Base-by-base conservation (phyloP, 2,113 vertebrate species). In the Tympanuchus pallidicinctus region DNA sequence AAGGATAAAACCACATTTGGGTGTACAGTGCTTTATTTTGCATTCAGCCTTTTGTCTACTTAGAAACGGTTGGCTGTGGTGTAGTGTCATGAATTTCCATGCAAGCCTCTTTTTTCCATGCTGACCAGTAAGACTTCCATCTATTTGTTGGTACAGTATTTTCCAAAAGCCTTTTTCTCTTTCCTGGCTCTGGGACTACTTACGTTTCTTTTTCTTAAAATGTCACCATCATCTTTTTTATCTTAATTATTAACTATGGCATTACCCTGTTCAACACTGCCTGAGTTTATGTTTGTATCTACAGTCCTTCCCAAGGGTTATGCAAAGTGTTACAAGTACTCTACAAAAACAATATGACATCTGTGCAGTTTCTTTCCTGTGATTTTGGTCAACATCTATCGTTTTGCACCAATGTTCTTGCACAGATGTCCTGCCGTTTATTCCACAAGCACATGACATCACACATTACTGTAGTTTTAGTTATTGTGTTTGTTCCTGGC, bases 391-490 rank as follows among this genome's bases (percentile, higher is more conserved):
- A 21, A 64, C 1, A 4, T 57, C 0, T 3, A 20, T 63, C 1
- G 28, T 73, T 61, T 30, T 64, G 8, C 15, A 71, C 5, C 17
- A 2, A 0, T 17, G 6, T 36, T 63, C 30, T 66, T 48, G 38
- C 38, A 38, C 38, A 10, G 10, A 38, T 38, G 27, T 59, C 52
- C n/a, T 11, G 6, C 0, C 2, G 4, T 43, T 48, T 57, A 20
- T 50, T 77, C 28, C 11, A 18, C 0, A 1, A 42, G 16, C 4
- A 13, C 6, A 0, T 15, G 22, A 10, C 63, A 22, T 50, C 12
- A 7, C 14, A 24, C 6, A 0, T 48, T 34, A 67, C 24, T 45
- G 4, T 40, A 25, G n/a, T 78, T 71, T 32, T 66, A 64, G 25
- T 13, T 40, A 43, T 56, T 34, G 19, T 38, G 12, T 82, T 74